Conservation (phyloP, 2,113 vertebrate species). For the Anolis carolinensis region DNA sequence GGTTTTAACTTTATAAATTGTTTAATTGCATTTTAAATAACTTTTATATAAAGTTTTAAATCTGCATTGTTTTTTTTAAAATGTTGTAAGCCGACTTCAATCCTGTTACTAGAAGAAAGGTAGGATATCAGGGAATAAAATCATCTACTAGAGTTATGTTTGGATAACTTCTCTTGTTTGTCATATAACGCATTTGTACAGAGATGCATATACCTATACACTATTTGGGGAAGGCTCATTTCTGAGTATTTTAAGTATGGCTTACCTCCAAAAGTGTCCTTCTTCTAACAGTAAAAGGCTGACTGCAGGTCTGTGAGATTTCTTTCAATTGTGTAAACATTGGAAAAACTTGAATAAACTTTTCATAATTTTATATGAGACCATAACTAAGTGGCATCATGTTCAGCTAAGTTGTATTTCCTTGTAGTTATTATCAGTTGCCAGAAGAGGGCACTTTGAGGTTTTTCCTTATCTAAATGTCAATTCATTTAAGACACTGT, state of each 20-base stretch:
- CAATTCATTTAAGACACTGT: not conserved
- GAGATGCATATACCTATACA: not conserved
- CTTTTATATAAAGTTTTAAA: too few species aligned
- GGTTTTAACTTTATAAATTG: too few species aligned
- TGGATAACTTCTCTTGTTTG: not conserved
- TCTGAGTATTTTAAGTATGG: not conserved
- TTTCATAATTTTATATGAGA: not conserved
- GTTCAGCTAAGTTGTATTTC: not conserved
- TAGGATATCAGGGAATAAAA: too few species aligned
- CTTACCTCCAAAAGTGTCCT: not conserved
- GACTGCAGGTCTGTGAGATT: not conserved
- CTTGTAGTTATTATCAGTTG: not conserved
- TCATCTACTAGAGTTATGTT: not conserved
- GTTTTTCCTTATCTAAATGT: constrained; percentile 19
- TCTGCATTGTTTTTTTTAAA: too few species aligned
- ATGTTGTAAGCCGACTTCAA: too few species aligned
- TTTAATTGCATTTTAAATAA: too few species aligned
- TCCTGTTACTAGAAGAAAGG: too few species aligned
- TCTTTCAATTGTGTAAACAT: not conserved
- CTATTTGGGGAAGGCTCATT: not conserved
- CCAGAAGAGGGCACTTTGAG: constrained; percentile 65
- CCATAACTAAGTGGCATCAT: too few species aligned
- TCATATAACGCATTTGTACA: not conserved
- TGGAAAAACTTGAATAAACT: not conserved
- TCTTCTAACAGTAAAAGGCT: not conserved